A percentile compares a stretch with the other conserved stretches of the same genome.
Conservation (phyloP, 2,113 vertebrate species). For the Clupea harengus region DNA sequence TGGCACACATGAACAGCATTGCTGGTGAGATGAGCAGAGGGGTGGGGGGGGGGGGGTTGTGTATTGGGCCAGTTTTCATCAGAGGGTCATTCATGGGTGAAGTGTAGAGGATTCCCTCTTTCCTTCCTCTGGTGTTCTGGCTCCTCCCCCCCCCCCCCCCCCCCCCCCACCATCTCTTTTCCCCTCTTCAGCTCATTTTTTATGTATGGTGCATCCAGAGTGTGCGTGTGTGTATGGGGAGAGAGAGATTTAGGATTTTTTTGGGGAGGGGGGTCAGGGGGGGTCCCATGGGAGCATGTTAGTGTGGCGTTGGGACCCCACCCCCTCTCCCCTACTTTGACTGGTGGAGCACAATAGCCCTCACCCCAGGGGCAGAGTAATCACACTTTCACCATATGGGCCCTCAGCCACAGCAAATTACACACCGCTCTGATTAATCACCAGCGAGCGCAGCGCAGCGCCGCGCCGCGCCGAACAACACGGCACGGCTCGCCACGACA, state of each 20-base stretch:
- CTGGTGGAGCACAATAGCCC: conserved; percentile 4
- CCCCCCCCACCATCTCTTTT: neutral
- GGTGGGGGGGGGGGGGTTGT: neutral
- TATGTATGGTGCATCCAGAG: conserved; percentile 22
- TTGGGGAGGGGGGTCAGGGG: neutral
- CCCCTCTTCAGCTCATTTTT: conserved; percentile 26
- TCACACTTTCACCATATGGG: conserved; percentile 14
- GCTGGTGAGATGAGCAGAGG: neutral
- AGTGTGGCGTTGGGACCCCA: conserved; percentile 36
- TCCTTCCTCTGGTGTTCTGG: neutral
- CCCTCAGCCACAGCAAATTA: conserved; percentile 9
- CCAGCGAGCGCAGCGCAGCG: neutral
- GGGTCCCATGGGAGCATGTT: conserved; percentile 38
- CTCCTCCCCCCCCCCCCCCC: neutral
- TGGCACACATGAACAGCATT: neutral
- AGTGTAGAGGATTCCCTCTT: conserved; percentile 23
- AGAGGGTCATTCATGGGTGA: conserved; percentile 39
- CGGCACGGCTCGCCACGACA: too few relatives aligned
- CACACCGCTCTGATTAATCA: conserved; percentile 1
- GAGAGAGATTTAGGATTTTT: neutral
- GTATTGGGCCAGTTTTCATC: neutral
- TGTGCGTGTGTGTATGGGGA: neutral
- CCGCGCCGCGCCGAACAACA: neutral
- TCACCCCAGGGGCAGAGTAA: conserved; percentile 1
- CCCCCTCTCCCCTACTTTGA: conserved; percentile 10